Base-by-base conservation (phyloP, 92 coral and sea anemone genomes). In the Palythoa grandis region DNA sequence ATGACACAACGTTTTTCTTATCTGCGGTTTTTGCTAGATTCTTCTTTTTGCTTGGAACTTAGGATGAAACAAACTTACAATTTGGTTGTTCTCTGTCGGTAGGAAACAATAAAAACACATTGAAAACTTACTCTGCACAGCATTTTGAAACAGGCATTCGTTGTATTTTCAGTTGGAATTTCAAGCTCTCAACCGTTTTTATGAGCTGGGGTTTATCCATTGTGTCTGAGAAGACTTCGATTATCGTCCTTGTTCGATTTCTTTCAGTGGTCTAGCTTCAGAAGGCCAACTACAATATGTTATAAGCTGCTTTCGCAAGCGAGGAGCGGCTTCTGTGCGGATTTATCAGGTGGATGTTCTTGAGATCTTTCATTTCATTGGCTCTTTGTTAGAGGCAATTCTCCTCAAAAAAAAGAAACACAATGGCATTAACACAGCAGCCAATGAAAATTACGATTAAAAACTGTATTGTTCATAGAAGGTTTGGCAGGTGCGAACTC, bases 131-230 rank as follows among this genome's bases (percentile, higher is more conserved):
- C 99, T 97, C 99, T 73, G 92, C 92, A 48, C 98, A 95, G 88
- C 98, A 94, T 88, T 95, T 97, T 52, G 99, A 97, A 89, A 97
- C 96, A 6, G 99, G 99, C 86, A 97, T 83, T 63, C 99, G 91
- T 53, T 92, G 93, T 50, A 93, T 93, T 82, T 92, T 93, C 79
- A 97, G 91, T 88, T 97, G 99, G 72, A 91, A 95, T 89, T 95
- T 93, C 87, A 97, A 82, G 73, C 98, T 95, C 83, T 97, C 99
- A 72, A 97, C 97, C 8, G 99, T 97, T 88, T 97, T 97, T 60
- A 88, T 73, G 82, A 97, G 87, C 76, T 97, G 99, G 7, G 98
- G 72, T 86, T 92, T 92, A 53, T 97, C 99, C 99, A 97, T 97
- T 47, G 38, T 82, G 53, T 29, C 39, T 43, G 76, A 38, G 7